These are phyloP conservation scores for Epiblema foenella DNA, from an alignment of 2,888 invertebrate species.

Conservation along the genomic window DNA sequence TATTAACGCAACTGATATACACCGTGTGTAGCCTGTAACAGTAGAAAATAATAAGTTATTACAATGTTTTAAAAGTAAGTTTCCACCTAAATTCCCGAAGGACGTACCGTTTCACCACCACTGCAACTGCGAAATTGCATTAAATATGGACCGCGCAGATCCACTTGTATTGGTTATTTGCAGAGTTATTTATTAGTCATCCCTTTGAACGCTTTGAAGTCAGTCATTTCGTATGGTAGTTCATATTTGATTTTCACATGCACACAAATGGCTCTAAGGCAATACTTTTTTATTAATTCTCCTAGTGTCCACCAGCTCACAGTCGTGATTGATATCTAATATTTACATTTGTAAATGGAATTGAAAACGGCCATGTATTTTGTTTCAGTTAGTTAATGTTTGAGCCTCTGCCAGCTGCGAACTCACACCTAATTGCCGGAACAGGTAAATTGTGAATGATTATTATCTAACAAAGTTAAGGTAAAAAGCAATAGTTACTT, in stretches of 20 bases:
- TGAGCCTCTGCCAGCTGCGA: conserved; percentile 61
- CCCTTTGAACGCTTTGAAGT: conserved; percentile 15
- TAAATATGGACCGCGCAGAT: not conserved
- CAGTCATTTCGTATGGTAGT: conserved; percentile 13
- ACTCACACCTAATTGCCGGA: not conserved
- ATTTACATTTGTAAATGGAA: conserved; percentile 17
- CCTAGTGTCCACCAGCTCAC: not conserved
- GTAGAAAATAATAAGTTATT: no score
- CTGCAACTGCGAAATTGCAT: conserved; percentile 2
- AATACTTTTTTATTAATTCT: conserved; percentile 11
- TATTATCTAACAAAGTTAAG: not conserved
- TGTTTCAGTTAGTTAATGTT: conserved; percentile 73
- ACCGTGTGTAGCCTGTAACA: no score
- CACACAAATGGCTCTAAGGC: not conserved
- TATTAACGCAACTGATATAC: no score
- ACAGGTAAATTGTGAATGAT: conserved; percentile 32
- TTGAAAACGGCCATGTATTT: conserved; percentile 39
- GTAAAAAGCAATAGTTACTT: not conserved
- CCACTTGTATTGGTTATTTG: conserved; percentile 7
- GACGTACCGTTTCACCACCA: not conserved
- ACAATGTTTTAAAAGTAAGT: no score
- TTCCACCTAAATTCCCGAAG: no score
- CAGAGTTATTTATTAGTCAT: conserved; percentile 29
- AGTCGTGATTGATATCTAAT: conserved; percentile 13
- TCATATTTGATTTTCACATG: conserved; percentile 22